Evolutionary conservation across 1,140 invertebrate genomes (phyloP).

Genomic region (Procambarus virginalis): DNA sequence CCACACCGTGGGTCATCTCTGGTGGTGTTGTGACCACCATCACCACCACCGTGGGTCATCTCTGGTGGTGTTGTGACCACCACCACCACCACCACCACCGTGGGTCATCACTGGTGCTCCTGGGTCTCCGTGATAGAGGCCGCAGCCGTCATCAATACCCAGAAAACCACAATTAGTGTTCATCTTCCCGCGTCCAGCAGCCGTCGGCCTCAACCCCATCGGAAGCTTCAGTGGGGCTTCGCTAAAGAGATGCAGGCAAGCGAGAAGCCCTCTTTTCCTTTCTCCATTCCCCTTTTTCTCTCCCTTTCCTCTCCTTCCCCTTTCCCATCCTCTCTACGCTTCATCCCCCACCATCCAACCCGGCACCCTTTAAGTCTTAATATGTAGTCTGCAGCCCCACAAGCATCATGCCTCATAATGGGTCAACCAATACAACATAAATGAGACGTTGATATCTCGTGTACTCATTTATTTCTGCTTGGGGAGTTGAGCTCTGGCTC

Average conservation of each 20-base stretch:
- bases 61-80: too few species aligned
- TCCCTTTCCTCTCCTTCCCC: not conserved
- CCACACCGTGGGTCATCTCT: too few species aligned
- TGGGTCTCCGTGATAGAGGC: not conserved
- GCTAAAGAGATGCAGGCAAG: not conserved
- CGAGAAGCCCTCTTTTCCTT: not conserved
- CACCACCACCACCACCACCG: too few species aligned
- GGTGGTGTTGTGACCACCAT: too few species aligned
- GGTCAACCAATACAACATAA: too few species aligned
- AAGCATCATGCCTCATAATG: too few species aligned
- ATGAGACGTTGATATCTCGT: too few species aligned
- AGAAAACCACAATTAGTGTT: slow-evolving; percentile 3
- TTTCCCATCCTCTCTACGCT: not conserved
- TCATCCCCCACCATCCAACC: not conserved
- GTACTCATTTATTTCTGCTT: too few species aligned
- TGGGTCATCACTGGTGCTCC: not conserved
- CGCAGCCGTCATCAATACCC: not conserved
- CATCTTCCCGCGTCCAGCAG: not conserved
- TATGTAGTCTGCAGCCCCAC: too few species aligned
- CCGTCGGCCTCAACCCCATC: not conserved
- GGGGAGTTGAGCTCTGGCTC: too few species aligned
- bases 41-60: too few species aligned
- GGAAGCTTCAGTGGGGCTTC: not conserved
- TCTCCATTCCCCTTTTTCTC: not conserved
- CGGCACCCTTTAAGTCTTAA: not conserved